These are phyloP conservation scores for Chlorops oryzae DNA, from an alignment of 1,140 invertebrate species.

Conservation along the genomic window DNA sequence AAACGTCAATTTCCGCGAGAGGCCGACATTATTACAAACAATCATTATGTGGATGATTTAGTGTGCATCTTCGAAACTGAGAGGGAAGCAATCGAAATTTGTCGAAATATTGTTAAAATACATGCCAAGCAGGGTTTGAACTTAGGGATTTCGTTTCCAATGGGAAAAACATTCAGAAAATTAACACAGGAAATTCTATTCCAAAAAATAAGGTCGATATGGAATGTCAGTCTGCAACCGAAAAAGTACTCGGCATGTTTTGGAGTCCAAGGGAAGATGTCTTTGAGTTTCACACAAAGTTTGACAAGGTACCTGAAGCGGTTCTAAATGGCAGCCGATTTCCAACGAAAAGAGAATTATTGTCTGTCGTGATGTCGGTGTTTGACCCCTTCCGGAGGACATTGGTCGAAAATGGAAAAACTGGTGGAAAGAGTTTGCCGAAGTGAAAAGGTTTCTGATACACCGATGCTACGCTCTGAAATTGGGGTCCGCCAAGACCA, in stretches of 20 bases:
- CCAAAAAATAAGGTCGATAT: too few relatives aligned
- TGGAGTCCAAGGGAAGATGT: constrained; percentile 10
- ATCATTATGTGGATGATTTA: too few relatives aligned
- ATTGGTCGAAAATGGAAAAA: constrained; percentile 11
- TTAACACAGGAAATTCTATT: too few relatives aligned
- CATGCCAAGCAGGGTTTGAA: too few relatives aligned
- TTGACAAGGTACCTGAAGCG: background rate
- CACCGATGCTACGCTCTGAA: constrained; percentile 5
- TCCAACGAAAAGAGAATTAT: constrained; percentile 32
- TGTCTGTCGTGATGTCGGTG: constrained; percentile 30
- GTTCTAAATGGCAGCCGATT: constrained; percentile 2
- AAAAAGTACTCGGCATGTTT: constrained; percentile 15
- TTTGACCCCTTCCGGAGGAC: constrained; percentile 33
- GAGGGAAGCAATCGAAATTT: too few relatives aligned
- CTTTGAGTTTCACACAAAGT: constrained; percentile 11
- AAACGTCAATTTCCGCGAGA: too few relatives aligned
- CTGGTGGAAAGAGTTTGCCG: constrained; percentile 16
- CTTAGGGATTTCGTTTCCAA: too few relatives aligned
- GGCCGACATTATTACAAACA: too few relatives aligned
- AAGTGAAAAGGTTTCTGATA: constrained; percentile 1
- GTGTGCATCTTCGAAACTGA: too few relatives aligned
- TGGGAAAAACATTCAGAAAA: too few relatives aligned
- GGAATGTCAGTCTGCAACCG: constrained; percentile 6
- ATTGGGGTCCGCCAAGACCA: background rate
- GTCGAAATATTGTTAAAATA: too few relatives aligned